These are phyloP conservation scores for Condylura cristata DNA, from an alignment of 2,113 vertebrate genomes.

Conservation along the genomic window DNA sequence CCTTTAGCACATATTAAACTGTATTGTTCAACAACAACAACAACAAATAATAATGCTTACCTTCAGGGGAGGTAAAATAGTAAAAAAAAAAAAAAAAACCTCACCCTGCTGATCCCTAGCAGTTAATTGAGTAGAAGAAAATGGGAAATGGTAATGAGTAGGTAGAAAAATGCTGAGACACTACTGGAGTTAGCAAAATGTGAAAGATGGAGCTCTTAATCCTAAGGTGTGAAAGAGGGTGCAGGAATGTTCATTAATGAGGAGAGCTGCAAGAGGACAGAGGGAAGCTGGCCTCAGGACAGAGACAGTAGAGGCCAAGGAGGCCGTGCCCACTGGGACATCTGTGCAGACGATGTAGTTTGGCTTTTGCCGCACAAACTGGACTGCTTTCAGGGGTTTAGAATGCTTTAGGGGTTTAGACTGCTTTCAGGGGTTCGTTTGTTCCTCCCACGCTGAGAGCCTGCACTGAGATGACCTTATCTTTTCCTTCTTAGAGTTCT, in stretches of 20 bases:
- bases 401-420: too few species aligned
- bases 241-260: neutral
- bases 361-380: neutral
- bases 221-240: neutral
- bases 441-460: neutral
- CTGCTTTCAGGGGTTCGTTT: neutral
- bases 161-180: neutral
- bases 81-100: neutral
- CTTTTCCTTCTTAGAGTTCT: slow-evolving; percentile 13
- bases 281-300: neutral
- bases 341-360: neutral
- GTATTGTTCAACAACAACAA: neutral
- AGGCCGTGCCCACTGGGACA: neutral
- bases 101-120: neutral
- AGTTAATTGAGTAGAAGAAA: neutral
- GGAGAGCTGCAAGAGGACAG: neutral
- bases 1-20: slow-evolving; percentile 6
- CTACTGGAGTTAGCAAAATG: neutral
- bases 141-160: neutral
- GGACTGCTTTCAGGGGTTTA: neutral
- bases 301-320: neutral
- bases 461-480: neutral
- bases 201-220: neutral
- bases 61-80: neutral
- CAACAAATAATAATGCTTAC: neutral